Evolutionary conservation across 2,113 vertebrate genomes (phyloP).

Genomic region (Cranoglanis bouderius): DNA sequence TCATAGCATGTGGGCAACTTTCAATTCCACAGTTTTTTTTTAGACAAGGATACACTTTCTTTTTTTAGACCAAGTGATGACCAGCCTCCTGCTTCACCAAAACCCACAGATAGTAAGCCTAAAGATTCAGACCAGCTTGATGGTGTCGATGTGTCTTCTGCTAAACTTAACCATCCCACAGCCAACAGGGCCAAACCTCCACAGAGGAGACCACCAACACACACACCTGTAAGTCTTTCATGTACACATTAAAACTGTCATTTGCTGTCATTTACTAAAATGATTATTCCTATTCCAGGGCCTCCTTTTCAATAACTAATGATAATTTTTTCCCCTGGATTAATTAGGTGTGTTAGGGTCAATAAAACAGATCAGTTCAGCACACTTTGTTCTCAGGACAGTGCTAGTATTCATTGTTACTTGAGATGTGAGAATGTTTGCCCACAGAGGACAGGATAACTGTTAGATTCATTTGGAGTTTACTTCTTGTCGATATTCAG

Average conservation of each 20-base stretch:
- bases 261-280: not conserved
- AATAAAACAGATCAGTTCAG: not conserved
- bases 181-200: constrained; percentile 77
- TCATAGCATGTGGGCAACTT: not conserved
- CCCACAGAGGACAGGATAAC: not conserved
- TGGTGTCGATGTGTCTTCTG: constrained; percentile 63
- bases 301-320: not conserved
- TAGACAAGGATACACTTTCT: not conserved
- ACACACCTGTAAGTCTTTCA: constrained; percentile 25
- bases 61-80: constrained; percentile 63
- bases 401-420: not conserved
- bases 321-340: not conserved
- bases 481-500: not conserved
- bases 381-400: not conserved
- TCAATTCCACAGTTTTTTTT: not conserved
- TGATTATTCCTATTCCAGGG: not conserved
- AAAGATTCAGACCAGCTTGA: constrained; percentile 66
- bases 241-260: constrained; percentile 39
- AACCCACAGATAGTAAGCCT: constrained; percentile 57
- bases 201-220: constrained; percentile 71
- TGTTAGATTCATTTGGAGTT: not conserved
- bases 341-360: not conserved
- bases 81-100: constrained; percentile 46
- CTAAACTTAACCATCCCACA: constrained; percentile 75
- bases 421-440: not conserved